These are phyloP conservation scores for Tinea trinotella DNA, from an alignment of 2,888 invertebrate genomes.

Conservation along the genomic window DNA sequence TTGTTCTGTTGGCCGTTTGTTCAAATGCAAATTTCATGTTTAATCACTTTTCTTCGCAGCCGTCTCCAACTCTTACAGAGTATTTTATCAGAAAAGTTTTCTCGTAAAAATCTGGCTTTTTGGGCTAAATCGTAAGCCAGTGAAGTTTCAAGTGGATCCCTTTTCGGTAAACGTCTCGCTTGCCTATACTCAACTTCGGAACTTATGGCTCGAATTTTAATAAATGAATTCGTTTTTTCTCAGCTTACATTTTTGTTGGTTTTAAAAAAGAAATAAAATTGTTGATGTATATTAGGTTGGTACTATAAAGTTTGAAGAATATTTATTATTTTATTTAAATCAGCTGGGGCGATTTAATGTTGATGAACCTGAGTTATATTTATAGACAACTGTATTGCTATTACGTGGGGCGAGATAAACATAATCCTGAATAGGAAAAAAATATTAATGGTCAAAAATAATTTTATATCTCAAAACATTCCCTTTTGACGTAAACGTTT, in stretches of 20 bases:
- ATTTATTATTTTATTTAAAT: no score
- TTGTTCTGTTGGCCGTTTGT: constrained; percentile 35
- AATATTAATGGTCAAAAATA: no score
- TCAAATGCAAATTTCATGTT: constrained; percentile 45
- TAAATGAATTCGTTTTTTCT: constrained; percentile 33
- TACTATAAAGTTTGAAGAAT: no score
- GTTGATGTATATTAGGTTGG: no score
- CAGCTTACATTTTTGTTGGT: neutral
- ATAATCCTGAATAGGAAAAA: no score
- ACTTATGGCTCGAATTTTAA: constrained; percentile 50
- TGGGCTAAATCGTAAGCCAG: constrained; percentile 45
- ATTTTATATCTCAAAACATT: no score
- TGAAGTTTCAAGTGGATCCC: constrained; percentile 37
- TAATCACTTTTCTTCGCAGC: constrained; percentile 37
- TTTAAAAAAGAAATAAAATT: neutral
- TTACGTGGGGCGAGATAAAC: no score
- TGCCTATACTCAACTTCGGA: constrained; percentile 38
- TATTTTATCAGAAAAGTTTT: constrained; percentile 48
- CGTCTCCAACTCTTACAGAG: constrained; percentile 25
- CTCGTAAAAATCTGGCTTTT: constrained; percentile 51
- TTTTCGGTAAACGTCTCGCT: constrained; percentile 42
- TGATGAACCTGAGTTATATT: no score
- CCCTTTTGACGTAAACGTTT: no score
- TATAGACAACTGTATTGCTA: no score
- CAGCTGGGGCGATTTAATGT: no score